Evolutionary conservation across 1,140 invertebrate species (phyloP), one percentile per base, ranked within the genome.

Genomic region (Polyergus mexicanus): DNA sequence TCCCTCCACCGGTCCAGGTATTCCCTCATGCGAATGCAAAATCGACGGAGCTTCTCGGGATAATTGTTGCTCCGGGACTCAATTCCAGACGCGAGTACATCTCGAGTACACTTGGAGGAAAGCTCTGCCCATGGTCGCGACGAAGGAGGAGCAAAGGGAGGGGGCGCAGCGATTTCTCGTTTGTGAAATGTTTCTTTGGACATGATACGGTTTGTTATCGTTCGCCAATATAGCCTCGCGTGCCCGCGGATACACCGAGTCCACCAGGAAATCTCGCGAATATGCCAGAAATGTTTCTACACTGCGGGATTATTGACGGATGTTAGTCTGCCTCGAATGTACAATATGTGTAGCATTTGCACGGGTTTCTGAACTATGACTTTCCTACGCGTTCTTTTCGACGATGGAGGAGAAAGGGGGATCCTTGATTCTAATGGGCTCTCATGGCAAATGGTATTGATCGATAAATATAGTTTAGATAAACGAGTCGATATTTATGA

Each of bases 31-130:
- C 90, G 88, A 71, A 91, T 92, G 87, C 88, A 92, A 91, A 92
- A 92, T 90, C 90, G 90, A 86, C 87, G 77, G 87, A 89, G 69
- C 77, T 90, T 80, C 88, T 88, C 80, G 88, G 86, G 89, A 92
- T 92, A 92, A 92, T 92, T 92, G 91, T 84, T 90, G 84, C 85
- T 87, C 71, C 88, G 88, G 88, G 88, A 87, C 89, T 90, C 89
- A 85, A 89, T 89, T 86, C 78, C 75, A 89, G 88, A 90, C 78
- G 86, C 76, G 88, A 89, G 80, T 86, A 78, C 86, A 89, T 84
- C 84, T 89, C 88, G 88, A 90, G 88, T 78, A 84, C 78, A 84
- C 78, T 87, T 54, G 74, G 74, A 87, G 78, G 69, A 87, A 87
- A 87, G 84, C 63, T 89, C 86, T 88, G 60, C 51, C 87, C 68